These are phyloP conservation scores for Nomada ruficornis DNA, from an alignment of 2,888 invertebrate genomes.

Conservation along the genomic window DNA sequence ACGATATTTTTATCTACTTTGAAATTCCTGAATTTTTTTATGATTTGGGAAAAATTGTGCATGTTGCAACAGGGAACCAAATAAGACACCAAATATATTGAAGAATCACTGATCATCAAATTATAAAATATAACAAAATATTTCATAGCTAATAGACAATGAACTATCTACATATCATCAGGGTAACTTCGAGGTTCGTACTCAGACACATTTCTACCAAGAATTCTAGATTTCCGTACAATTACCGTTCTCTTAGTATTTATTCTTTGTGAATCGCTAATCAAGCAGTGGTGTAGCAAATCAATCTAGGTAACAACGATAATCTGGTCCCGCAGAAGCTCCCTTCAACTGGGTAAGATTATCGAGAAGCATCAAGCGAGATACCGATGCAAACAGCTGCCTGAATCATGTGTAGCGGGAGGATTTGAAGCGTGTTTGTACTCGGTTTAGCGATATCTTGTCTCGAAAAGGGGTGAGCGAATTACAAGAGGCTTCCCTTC, in stretches of 20 bases:
- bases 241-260: neutral
- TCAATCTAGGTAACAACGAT: constrained; percentile 35
- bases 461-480: constrained; percentile 22
- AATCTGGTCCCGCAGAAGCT: constrained; percentile 13
- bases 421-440: constrained; percentile 43
- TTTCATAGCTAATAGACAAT: too few species aligned
- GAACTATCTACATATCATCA: too few species aligned
- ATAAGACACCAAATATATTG: too few species aligned
- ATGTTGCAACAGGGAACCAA: too few species aligned
- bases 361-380: constrained; percentile 40
- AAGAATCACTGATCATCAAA: too few species aligned
- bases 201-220: neutral
- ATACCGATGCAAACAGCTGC: constrained; percentile 44
- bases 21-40: too few species aligned
- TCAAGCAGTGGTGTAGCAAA: constrained; percentile 4
- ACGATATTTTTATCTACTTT: too few species aligned
- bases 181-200: too few species aligned
- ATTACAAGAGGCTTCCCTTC: constrained; percentile 22
- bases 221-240: neutral
- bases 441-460: constrained; percentile 42
- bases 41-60: too few species aligned
- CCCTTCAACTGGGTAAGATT: constrained; percentile 26
- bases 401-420: constrained; percentile 11
- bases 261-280: neutral
- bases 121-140: too few species aligned